Evolutionary conservation across 2,797 vertebrate genomes (phyloP), one percentile per base, ranked within the genome.

Genomic region (Salarias fasciatus): DNA sequence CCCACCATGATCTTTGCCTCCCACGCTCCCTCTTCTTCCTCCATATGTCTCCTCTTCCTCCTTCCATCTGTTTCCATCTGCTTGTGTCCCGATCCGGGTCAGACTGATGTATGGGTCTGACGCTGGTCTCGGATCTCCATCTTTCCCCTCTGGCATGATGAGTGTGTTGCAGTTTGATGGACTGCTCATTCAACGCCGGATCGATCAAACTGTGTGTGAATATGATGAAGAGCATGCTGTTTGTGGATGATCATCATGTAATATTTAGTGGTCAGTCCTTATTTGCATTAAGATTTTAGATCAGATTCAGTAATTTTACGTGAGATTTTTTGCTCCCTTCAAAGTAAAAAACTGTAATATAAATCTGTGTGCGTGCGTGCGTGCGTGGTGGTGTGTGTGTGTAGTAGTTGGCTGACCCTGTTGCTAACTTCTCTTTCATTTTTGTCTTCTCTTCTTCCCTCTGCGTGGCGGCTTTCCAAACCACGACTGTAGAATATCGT

Each of bases 401-500:
- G 42, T 12, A 54, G 24, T 61, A 49, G 60, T 52, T 79, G 49
- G 44, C 46, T 66, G 48, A n/a, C 43, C 46, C 36, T 58, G 47
- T 37, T 77, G 47, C 67, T 87, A 63, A 85, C 76, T 50, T 71
- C 6, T 79, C 28, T 86, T 60, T 72, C 11, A 51, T 72, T 63
- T 70, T 57, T 69, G 2, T 68, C 47, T 61, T 9, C 51, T 78
- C 52, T 69, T 40, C 50, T 83, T 47, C 18, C 33, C 40, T 73
- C 36, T 52, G 8, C 9, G 24, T 79, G 84, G 77, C 63, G 35
- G 52, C 61, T 53, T 42, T 83, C 75, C 77, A 80, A 73, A 86
- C 77, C 59, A 69, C 58, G 54, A 69, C 79, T 78, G 53, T 63
- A 91, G 89, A 83, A 89, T 91, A 85, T 91, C 87, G 89, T 91